A percentile compares a stretch with the other conserved stretches of the same genome.
Evolutionary conservation across 1,140 invertebrate species (phyloP).

Genomic region (Neodiprion fabricii): DNA sequence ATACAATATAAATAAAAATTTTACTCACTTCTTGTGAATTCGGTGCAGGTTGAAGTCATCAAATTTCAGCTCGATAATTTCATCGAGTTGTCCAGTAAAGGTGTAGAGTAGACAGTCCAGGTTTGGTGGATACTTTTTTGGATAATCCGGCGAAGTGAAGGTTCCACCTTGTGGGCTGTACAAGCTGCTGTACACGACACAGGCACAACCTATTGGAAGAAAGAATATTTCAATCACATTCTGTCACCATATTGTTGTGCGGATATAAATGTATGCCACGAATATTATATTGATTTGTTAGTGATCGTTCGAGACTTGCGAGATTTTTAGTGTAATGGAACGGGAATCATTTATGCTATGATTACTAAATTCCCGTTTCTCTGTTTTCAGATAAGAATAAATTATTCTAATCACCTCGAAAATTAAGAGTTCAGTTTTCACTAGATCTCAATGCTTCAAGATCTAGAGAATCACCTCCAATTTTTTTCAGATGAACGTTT

Average conservation of each 20-base stretch:
- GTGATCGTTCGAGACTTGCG: too few species aligned
- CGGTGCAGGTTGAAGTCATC: constrained; percentile 79
- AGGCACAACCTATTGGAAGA: constrained; percentile 77
- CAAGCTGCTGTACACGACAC: constrained; percentile 79
- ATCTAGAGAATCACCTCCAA: too few species aligned
- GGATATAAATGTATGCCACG: too few species aligned
- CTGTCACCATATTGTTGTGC: background rate
- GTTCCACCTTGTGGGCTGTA: constrained; percentile 79
- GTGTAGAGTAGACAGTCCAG: constrained; percentile 87
- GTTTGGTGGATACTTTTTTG: constrained; percentile 74
- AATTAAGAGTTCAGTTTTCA: too few species aligned
- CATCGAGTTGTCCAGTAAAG: constrained; percentile 76
- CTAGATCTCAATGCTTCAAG: too few species aligned
- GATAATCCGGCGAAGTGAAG: constrained; percentile 85
- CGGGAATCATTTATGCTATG: too few species aligned
- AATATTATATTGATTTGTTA: too few species aligned
- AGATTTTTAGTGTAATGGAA: too few species aligned
- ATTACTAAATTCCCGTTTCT: too few species aligned
- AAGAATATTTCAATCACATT: constrained; percentile 16
- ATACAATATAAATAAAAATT: background rate
- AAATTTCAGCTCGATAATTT: constrained; percentile 84
- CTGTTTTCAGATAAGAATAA: too few species aligned
- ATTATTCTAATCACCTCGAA: too few species aligned
- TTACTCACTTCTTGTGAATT: constrained; percentile 68
- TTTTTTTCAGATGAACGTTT: too few species aligned